Evolutionary conservation across 2,888 invertebrate species (phyloP), one percentile per base, ranked within the genome.

Genomic region (Epicampocera succincta): DNA sequence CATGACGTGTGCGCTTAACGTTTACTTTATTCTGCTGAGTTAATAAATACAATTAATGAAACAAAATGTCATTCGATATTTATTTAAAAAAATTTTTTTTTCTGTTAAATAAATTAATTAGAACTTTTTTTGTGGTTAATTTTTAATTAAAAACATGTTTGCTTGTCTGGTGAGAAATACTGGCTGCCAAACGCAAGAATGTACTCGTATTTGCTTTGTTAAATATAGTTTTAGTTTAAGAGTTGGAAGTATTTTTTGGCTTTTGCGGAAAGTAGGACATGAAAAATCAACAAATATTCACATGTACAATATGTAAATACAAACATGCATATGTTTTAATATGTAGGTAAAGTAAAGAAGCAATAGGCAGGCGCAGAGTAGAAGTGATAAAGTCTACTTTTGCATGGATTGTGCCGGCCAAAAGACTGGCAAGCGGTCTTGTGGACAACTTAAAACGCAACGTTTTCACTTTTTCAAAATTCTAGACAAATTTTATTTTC

Each of bases 21-120:
- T 38, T 8, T 17, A 19, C 5, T 54, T 9, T 6, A 40, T 40
- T 48, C 4, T 25, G 19, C 4, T 58, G 9, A 13, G 17, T 46
- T 65, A 21, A 2, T 11, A 66, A 66, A 25, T 40, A 25, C 38
- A 66, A 48, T 66, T 66, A 66, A 42, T 68, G 46, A 29, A 60
- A 61, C n/a, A n/a, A 12, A 33, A 13, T 52, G 50, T 44, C 17
- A 29, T 52, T 38, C 40, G 9, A 9, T 29, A 11, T 29, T 52
- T 44, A 48, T 48, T 56, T 46, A 29, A 13, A 13, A 15, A 29
- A 19, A 48, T 44, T 40, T 33, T n/a, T 13, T 29, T 33, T 46
- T 21, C 65, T 48, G 60, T 69, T 74, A 71, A 77, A 82, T 82
- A 74, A 60, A 66, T 74, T 82, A 82, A 82, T 77, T 73, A 77